Evolutionary conservation across 1,140 invertebrate genomes (phyloP).

Genomic region (Sitodiplosis mosellana): DNA sequence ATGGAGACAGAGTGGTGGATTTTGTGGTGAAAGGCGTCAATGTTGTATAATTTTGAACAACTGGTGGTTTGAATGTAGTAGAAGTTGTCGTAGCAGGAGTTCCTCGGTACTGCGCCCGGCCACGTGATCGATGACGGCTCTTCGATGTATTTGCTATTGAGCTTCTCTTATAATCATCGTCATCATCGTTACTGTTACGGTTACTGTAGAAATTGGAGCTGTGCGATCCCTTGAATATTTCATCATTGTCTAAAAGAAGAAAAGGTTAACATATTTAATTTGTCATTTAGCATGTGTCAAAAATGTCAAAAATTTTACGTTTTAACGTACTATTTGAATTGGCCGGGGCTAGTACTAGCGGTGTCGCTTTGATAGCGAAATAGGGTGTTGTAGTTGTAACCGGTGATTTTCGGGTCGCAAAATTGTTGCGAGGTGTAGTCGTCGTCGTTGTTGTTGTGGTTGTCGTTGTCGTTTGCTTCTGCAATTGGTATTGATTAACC

Average conservation of each 20-base stretch:
- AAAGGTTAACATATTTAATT: not conserved
- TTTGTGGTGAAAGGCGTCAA: not conserved
- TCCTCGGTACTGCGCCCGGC: not conserved
- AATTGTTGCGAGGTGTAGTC: no score
- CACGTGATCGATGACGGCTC: not conserved
- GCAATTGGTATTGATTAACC: not conserved
- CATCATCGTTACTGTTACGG: constrained; percentile 30
- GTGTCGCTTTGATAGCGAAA: no score
- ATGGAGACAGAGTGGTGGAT: no score
- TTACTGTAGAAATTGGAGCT: constrained; percentile 45
- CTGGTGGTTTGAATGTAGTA: not conserved
- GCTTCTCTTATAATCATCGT: constrained; percentile 8
- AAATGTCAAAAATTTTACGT: no score
- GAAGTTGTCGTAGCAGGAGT: not conserved
- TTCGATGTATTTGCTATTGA: not conserved
- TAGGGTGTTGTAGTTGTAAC: no score
- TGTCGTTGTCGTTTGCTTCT: not conserved
- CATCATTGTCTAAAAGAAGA: constrained; percentile 15
- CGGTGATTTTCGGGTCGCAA: no score
- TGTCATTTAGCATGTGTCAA: not conserved
- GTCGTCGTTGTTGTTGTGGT: not conserved
- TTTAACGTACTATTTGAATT: no score
- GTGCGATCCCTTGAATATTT: constrained; percentile 37
- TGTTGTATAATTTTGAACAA: not conserved
- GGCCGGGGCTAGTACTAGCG: no score